Conservation (phyloP, 2,888 invertebrate species). For the Drosophila trichaetosa region DNA sequence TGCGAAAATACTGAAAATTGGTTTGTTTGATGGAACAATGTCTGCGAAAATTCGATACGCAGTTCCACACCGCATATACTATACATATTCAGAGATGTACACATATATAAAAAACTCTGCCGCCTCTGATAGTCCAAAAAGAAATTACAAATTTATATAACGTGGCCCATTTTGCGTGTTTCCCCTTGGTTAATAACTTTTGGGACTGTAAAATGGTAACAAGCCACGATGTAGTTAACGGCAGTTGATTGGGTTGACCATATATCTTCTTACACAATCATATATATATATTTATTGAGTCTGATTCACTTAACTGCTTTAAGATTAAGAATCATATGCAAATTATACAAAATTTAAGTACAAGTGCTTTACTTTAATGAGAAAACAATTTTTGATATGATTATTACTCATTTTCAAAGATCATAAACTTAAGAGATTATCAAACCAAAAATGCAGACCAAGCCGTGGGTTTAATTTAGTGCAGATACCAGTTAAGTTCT, state of each 20-base stretch:
- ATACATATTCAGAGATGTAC: background rate
- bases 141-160: slow-evolving; percentile 41
- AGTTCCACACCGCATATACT: slow-evolving; percentile 8
- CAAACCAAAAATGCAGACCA: background rate
- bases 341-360: background rate
- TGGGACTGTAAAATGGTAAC: slow-evolving; percentile 37
- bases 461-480: background rate
- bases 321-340: background rate
- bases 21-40: slow-evolving; percentile 77
- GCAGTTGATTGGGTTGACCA: slow-evolving; percentile 3
- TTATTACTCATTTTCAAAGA: background rate
- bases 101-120: slow-evolving; percentile 12
- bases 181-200: slow-evolving; percentile 49
- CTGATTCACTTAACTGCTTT: background rate
- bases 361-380: background rate
- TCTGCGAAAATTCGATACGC: slow-evolving; percentile 58
- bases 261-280: background rate
- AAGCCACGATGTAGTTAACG: slow-evolving; percentile 39
- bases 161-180: slow-evolving; percentile 34
- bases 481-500: background rate
- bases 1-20: slow-evolving; percentile 76
- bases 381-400: background rate
- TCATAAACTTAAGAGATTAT: background rate
- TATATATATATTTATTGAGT: no score
- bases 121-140: slow-evolving; percentile 28